phyloP scores from a whole-genome alignment of 2,797 vertebrate genomes.

The Lithobates pipiens region DNA sequence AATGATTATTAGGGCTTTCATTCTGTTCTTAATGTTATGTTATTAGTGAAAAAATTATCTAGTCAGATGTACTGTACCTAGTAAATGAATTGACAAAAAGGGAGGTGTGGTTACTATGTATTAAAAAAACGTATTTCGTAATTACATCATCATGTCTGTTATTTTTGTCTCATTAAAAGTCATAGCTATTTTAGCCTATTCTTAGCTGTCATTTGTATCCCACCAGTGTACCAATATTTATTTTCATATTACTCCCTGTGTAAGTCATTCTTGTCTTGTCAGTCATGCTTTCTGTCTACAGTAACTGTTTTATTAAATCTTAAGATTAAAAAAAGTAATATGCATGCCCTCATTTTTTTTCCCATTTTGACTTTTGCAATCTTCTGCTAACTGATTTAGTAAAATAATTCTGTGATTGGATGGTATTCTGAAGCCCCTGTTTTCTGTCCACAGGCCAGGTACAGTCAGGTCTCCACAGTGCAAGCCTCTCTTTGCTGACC shows the following conservation, averaged over 20 bases:
- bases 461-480: slow-evolving; percentile 63
- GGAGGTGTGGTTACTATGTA: not conserved
- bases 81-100: not conserved
- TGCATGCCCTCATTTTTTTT: slow-evolving; percentile 32
- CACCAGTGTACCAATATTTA: not conserved
- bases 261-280: no score
- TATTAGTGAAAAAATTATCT: not conserved
- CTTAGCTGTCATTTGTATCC: not conserved
- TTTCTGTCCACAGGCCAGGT: slow-evolving; percentile 62
- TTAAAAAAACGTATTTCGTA: not conserved
- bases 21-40: not conserved
- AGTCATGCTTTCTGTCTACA: not conserved
- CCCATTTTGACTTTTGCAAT: slow-evolving; percentile 45
- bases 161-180: not conserved
- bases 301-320: not conserved
- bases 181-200: not conserved
- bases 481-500: slow-evolving; percentile 62
- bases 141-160: not conserved
- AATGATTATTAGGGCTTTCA: not conserved
- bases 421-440: slow-evolving; percentile 62
- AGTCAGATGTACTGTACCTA: not conserved
- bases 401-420: slow-evolving; percentile 37
- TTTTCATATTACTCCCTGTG: not conserved
- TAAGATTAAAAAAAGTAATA: not conserved
- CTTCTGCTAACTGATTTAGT: slow-evolving; percentile 47